A percentile compares a stretch with the other conserved stretches of the same genome.
These are phyloP conservation scores for Bucorvus abyssinicus DNA, from an alignment of 2,797 vertebrate species.

Conservation along the genomic window DNA sequence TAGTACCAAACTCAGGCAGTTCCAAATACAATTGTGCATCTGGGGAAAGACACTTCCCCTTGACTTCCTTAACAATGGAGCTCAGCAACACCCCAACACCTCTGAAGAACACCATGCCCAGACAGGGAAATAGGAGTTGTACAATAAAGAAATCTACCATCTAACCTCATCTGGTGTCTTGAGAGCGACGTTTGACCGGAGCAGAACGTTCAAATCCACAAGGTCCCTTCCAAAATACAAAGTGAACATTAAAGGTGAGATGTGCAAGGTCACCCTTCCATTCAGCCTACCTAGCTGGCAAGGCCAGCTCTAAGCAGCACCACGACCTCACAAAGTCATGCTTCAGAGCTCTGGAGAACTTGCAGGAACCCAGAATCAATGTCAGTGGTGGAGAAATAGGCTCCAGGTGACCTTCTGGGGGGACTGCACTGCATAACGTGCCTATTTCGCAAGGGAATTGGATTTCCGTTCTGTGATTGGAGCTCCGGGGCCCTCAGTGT, in stretches of 20 bases:
- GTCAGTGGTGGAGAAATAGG: neutral
- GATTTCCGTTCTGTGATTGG: neutral
- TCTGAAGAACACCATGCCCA: neutral
- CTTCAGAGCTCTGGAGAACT: neutral
- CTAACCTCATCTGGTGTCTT: constrained; percentile 85
- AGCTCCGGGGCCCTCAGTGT: neutral
- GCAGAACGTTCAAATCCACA: constrained; percentile 74
- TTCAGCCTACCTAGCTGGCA: neutral
- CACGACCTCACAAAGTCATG: neutral
- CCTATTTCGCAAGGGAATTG: neutral
- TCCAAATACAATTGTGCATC: accelerated
- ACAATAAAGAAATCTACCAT: neutral
- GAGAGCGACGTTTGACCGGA: constrained; percentile 82
- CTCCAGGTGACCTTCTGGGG: neutral
- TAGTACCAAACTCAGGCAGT: neutral
- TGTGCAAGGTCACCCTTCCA: neutral
- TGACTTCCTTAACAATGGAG: neutral
- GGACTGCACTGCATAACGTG: neutral
- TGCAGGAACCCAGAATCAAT: neutral
- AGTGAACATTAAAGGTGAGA: neutral
- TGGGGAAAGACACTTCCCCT: neutral
- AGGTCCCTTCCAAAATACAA: constrained; percentile 77
- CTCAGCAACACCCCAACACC: neutral
- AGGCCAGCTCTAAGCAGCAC: neutral
- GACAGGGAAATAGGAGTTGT: neutral